Evolutionary conservation across 1,140 invertebrate genomes (phyloP), one percentile per base, ranked within the genome.

Genomic region (Phthorimaea operculella): DNA sequence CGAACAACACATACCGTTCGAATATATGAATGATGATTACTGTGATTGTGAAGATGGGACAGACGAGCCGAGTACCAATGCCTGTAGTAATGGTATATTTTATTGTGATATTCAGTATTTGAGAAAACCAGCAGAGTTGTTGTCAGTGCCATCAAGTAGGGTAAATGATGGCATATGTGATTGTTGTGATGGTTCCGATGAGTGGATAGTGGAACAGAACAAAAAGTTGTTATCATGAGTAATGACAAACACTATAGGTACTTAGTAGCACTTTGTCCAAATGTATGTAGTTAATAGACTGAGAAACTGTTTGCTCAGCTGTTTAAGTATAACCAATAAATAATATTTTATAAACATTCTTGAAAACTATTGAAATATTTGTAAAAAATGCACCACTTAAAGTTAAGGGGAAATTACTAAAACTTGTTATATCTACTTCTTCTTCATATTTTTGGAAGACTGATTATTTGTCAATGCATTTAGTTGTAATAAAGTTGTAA

Each of bases 91-190:
- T 83, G 93, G 93, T 3, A 80, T 87, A 12, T 98, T 98, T 83
- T 91, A 92, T 74, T 97, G 95, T 74, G 76, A 87, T 64, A 86
- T 81, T 63, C 88, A 91, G 60, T 76, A 77, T 33, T 70, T 68
- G 21, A 82, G 79, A 57, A 76, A 75, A 14, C 73, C 83, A 7
- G 81, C 84, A 34, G 33, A 42, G 57, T 72, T 66, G 16, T 72
- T 72, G n/a, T 76, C 58, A 39, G 71, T 89, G 55, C 81, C 87
- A 33, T 89, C 89, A 33, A 85, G 83, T 63, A 88, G 92, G 73
- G 93, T 99, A 0, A 97, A 98, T 85, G 97, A 99, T 89, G 93
- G 94, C 12, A 92, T 97, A 56, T 99, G 97, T 88, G 97, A 94
- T 76, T 94, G 95, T 88, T 94, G 92, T 80, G 93, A 94, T 85